These are phyloP conservation scores for Mormoops blainvillei DNA, from an alignment of 2,113 vertebrate species.

Conservation along the genomic window DNA sequence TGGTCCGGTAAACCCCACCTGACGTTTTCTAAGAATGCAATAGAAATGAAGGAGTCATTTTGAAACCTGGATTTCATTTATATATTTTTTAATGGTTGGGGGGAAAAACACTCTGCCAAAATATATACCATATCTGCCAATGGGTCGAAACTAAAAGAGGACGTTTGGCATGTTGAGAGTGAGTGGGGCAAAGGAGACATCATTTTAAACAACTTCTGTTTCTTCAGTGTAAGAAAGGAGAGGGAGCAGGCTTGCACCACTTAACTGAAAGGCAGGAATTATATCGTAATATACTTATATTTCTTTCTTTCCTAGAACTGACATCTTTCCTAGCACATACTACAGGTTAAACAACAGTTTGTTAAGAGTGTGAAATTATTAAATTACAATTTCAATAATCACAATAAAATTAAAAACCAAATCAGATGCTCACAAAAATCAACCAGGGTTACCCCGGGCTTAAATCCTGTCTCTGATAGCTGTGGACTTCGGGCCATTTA, in stretches of 20 bases:
- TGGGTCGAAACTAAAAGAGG: not conserved
- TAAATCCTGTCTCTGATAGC: not conserved
- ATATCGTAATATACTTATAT: not conserved
- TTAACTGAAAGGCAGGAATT: not conserved
- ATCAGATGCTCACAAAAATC: not conserved
- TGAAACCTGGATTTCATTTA: not conserved
- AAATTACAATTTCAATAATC: not conserved
- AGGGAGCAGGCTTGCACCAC: not conserved
- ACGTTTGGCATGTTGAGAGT: not conserved
- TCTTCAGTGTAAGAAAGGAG: not conserved
- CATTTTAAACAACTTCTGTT: not conserved
- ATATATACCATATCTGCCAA: not conserved
- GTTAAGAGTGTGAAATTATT: not conserved
- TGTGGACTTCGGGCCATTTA: not conserved
- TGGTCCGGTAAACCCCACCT: too few relatives aligned
- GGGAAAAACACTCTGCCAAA: not conserved
- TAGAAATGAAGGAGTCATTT: not conserved
- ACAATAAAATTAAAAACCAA: constrained; percentile 6
- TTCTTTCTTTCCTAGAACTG: not conserved
- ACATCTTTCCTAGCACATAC: not conserved
- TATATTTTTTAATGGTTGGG: not conserved
- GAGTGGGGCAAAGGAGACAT: not conserved
- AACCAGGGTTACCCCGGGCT: not conserved
- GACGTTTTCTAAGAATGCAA: not conserved
- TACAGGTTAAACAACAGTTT: not conserved